These are phyloP conservation scores for Leucania comma DNA, from an alignment of 2,888 invertebrate species.

Conservation along the genomic window DNA sequence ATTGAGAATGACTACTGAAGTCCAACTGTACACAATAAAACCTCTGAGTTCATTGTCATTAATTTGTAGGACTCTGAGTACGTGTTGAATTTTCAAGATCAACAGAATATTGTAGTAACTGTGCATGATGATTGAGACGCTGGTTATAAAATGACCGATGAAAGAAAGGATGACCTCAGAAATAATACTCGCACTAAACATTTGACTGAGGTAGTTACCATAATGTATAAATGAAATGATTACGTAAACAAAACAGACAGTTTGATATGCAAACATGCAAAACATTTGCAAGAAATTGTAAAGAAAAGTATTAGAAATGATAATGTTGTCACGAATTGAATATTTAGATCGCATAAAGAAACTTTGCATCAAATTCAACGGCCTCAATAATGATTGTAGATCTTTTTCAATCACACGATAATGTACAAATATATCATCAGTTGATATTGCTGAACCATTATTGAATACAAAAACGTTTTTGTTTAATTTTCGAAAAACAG, in stretches of 20 bases:
- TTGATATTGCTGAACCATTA: not conserved
- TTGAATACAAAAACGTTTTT: not conserved
- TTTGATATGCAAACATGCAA: not conserved
- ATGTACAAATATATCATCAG: not conserved
- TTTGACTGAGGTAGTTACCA: too few species aligned
- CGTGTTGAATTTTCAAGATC: slow-evolving; percentile 22
- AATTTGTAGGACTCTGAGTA: slow-evolving; percentile 3
- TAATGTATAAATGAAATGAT: not conserved
- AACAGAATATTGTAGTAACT: slow-evolving; percentile 16
- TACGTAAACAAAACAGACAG: not conserved
- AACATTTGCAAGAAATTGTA: slow-evolving; percentile 1
- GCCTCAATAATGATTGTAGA: slow-evolving; percentile 28
- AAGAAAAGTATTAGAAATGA: slow-evolving; percentile 7
- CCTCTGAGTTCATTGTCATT: slow-evolving; percentile 2
- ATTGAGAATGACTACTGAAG: slow-evolving; percentile 16
- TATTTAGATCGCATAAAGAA: slow-evolving; percentile 26
- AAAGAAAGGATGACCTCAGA: not conserved
- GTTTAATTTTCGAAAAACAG: not conserved
- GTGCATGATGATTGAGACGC: not conserved
- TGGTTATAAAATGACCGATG: slow-evolving; percentile 9
- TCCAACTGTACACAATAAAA: slow-evolving; percentile 7
- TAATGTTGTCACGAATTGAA: slow-evolving; percentile 11
- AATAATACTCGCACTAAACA: too few species aligned
- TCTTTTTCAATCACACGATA: slow-evolving; percentile 9
- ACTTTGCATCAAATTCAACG: slow-evolving; percentile 25